Percentiles rank a stretch among this genome's conserved stretches.
Evolutionary conservation across 2,113 vertebrate species (phyloP).

Genomic region (Aptenodytes patagonicus): DNA sequence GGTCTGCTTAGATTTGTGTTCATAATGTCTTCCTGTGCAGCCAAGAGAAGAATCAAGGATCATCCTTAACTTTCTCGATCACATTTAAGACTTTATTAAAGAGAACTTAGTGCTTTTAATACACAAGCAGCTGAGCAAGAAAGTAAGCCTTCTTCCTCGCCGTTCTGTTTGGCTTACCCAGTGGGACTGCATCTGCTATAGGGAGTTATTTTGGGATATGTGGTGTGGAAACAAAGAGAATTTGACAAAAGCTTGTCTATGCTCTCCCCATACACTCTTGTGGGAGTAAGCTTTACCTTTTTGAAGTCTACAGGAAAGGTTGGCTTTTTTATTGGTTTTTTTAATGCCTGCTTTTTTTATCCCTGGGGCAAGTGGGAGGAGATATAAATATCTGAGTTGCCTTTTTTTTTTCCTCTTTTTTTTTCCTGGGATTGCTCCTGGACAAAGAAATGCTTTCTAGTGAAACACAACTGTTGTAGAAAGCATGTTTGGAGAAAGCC

Average conservation of each 20-base stretch:
- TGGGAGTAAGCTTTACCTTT: not conserved
- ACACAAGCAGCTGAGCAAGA: not conserved
- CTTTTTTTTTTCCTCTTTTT: not conserved
- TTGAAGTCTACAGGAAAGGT: not conserved
- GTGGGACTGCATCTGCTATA: not conserved
- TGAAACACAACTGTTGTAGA: not conserved
- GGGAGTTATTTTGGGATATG: not conserved
- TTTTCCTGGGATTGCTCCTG: not conserved
- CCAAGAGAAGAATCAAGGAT: not conserved
- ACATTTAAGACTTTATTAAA: not conserved
- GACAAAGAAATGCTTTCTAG: not conserved
- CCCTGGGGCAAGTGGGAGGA: not conserved
- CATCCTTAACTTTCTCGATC: not conserved
- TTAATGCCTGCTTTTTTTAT: not conserved
- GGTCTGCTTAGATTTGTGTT: not conserved
- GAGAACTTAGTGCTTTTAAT: not conserved
- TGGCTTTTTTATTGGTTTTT: not conserved
- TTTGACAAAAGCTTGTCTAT: not conserved
- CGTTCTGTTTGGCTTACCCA: not conserved
- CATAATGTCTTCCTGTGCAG: not conserved
- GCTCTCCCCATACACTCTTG: not conserved
- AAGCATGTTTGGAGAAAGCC: not conserved
- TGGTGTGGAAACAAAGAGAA: not conserved
- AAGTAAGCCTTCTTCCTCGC: not conserved
- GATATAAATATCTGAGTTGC: not conserved